These are phyloP conservation scores for Drosophila pallidifrons DNA, from an alignment of 1,140 invertebrate species.

Conservation along the genomic window DNA sequence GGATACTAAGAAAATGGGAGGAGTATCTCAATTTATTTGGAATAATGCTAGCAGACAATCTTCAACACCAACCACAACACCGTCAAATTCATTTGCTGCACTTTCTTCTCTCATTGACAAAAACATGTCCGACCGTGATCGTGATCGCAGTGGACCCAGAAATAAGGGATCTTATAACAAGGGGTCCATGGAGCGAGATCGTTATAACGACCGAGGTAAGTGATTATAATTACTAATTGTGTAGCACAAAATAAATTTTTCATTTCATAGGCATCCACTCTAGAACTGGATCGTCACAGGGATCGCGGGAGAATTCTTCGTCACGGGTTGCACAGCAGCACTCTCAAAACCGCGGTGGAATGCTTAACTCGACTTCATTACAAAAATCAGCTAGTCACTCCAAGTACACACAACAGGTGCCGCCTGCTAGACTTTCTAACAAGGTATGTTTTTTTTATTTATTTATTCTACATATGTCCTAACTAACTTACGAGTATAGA, in stretches of 20 bases:
- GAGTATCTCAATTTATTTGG: constrained; percentile 72
- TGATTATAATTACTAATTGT: constrained; percentile 1
- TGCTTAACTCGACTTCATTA: constrained; percentile 58
- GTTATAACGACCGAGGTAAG: constrained; percentile 68
- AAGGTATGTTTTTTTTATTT: constrained; percentile 53
- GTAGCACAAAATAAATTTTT: not conserved
- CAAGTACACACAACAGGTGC: constrained; percentile 71
- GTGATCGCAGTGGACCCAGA: constrained; percentile 71
- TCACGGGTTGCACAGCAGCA: constrained; percentile 66
- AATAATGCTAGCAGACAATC: constrained; percentile 47
- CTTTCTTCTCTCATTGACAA: constrained; percentile 74
- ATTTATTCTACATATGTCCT: too few species aligned
- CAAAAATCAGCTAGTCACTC: constrained; percentile 82
- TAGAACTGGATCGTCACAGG: constrained; percentile 87
- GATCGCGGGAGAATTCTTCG: constrained; percentile 83
- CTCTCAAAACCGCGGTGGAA: constrained; percentile 56
- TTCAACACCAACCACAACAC: constrained; percentile 61
- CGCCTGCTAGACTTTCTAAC: constrained; percentile 48
- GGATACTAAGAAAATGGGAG: constrained; percentile 82
- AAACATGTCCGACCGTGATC: constrained; percentile 62
- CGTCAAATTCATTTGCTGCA: constrained; percentile 78
- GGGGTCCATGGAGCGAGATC: constrained; percentile 85
- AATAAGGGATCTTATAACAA: constrained; percentile 86
- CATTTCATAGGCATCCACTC: constrained; percentile 85
- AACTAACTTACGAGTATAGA: too few species aligned